These are phyloP conservation scores for Pyrocephalus nanus DNA, from an alignment of 2,797 vertebrate species.

Conservation along the genomic window DNA sequence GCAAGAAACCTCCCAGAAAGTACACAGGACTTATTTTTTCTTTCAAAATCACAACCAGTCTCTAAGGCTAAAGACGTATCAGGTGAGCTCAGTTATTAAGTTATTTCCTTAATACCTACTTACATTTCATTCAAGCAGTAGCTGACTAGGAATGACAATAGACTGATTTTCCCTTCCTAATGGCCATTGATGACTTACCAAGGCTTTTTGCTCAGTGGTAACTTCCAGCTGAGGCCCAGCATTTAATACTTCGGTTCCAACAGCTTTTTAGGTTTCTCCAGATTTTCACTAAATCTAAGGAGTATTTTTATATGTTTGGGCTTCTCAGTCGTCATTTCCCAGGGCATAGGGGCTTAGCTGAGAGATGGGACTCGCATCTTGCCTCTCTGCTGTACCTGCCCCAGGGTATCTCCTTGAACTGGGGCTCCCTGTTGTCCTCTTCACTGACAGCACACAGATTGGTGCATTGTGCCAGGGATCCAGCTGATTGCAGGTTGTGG, in stretches of 20 bases:
- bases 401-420: neutral
- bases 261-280: neutral
- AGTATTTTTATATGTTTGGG: neutral
- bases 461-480: neutral
- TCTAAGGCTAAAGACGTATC: neutral
- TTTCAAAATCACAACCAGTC: slow-evolving; percentile 1
- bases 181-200: neutral
- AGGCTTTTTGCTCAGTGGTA: neutral
- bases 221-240: neutral
- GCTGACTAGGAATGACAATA: neutral
- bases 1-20: neutral
- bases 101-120: neutral
- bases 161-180: neutral
- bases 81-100: neutral
- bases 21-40: neutral
- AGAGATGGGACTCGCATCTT: neutral
- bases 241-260: neutral
- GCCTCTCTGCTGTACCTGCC: neutral
- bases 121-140: neutral
- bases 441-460: neutral
- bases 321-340: neutral
- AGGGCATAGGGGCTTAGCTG: neutral
- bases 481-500: neutral
- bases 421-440: neutral
- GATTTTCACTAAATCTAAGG: neutral